These are phyloP conservation scores for Ophioninae sp. DNA, from an alignment of 2,888 invertebrate genomes.

Conservation along the genomic window DNA sequence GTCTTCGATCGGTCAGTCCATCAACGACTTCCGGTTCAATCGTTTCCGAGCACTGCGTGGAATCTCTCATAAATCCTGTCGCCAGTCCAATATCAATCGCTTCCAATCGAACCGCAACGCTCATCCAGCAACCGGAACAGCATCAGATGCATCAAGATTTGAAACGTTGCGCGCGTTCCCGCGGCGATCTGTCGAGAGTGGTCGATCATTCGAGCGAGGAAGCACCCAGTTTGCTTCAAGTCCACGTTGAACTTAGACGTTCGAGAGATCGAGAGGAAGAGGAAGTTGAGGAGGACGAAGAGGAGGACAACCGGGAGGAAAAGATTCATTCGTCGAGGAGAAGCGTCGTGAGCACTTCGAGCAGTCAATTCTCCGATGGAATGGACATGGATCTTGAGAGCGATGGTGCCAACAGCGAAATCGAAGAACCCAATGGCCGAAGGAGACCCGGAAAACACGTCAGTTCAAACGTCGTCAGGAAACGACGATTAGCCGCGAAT, in stretches of 20 bases:
- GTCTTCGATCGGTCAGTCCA: slow-evolving; percentile 77
- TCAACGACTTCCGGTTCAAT: slow-evolving; percentile 73
- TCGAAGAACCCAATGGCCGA: slow-evolving; percentile 74
- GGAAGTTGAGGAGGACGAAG: slow-evolving; percentile 41
- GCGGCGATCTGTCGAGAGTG: slow-evolving; percentile 35
- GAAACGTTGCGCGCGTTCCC: slow-evolving; percentile 34
- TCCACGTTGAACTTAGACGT: slow-evolving; percentile 60
- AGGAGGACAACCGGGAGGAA: slow-evolving; percentile 63
- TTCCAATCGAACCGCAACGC: slow-evolving; percentile 27
- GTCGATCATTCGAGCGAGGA: slow-evolving; percentile 26
- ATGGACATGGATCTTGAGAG: slow-evolving; percentile 79
- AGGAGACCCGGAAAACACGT: slow-evolving; percentile 86
- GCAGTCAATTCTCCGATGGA: slow-evolving; percentile 69
- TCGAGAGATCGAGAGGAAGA: slow-evolving; percentile 56
- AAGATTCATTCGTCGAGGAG: slow-evolving; percentile 66
- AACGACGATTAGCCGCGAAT: slow-evolving; percentile 94
- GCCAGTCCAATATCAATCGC: slow-evolving; percentile 24
- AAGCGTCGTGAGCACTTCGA: slow-evolving; percentile 71
- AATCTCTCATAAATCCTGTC: slow-evolving; percentile 30
- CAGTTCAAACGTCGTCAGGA: slow-evolving; percentile 90
- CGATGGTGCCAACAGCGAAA: slow-evolving; percentile 71
- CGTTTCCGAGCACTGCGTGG: slow-evolving; percentile 74
- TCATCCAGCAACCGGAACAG: slow-evolving; percentile 43
- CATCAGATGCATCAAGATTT: slow-evolving; percentile 42
- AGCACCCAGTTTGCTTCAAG: slow-evolving; percentile 54